A percentile compares a stretch with the other conserved stretches of the same genome.
Evolutionary conservation across 23 tunicate genomes (phyloP).

Genomic region (Corella eumyota): DNA sequence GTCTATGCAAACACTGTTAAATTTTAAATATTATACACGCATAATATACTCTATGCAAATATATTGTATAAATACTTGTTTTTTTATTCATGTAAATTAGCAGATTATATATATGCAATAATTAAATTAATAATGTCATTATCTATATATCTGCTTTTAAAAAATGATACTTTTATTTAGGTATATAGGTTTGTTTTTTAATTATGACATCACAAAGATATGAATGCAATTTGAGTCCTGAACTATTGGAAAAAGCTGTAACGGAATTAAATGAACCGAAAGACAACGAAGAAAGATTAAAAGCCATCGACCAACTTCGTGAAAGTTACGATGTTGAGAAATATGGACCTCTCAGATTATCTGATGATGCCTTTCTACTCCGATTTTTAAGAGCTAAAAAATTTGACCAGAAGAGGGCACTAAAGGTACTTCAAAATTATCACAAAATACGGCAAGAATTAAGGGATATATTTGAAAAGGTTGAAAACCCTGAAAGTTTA

Average conservation of each 20-base stretch:
- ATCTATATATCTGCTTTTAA: too few relatives aligned
- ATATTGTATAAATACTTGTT: too few relatives aligned
- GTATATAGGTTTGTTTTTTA: background rate
- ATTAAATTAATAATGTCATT: too few relatives aligned
- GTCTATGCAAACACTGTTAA: too few relatives aligned
- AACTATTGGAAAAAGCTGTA: constrained; percentile 44
- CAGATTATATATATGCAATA: too few relatives aligned
- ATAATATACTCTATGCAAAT: too few relatives aligned
- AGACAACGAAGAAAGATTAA: constrained; percentile 31
- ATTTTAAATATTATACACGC: too few relatives aligned
- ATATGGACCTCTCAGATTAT: constrained; percentile 17
- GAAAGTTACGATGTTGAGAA: constrained; percentile 13
- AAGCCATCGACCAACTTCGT: constrained; percentile 48
- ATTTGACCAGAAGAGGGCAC: constrained; percentile 45
- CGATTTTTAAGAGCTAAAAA: constrained; percentile 49
- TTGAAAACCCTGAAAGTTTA: constrained; percentile 23
- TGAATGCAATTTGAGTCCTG: constrained; percentile 29
- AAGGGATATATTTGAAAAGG: constrained; percentile 27
- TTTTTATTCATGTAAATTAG: too few relatives aligned
- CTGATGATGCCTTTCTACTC: constrained; percentile 35
- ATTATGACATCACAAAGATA: constrained; percentile 15
- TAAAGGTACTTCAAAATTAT: constrained; percentile 37
- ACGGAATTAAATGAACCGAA: constrained; percentile 49
- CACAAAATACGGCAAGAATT: constrained; percentile 26
- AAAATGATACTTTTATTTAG: too few relatives aligned